Base-by-base conservation (phyloP, 2,888 invertebrate species). In the Thumatha senex region DNA sequence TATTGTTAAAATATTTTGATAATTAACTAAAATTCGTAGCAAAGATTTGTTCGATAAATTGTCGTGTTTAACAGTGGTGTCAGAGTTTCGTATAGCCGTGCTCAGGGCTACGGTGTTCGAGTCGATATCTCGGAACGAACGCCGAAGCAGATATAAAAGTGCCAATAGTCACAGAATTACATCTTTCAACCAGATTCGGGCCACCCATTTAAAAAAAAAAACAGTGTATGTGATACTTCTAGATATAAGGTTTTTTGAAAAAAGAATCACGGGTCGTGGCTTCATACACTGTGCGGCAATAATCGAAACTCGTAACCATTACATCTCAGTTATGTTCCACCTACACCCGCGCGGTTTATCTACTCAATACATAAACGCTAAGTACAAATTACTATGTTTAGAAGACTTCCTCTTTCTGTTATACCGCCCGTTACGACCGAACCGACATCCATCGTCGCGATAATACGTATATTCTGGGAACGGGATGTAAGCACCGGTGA, bases 81-180 rank as follows among this genome's bases (percentile, higher is more conserved):
- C 76, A 80, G 90, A 90, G 90, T 90, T 89, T 89, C 90, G 87
- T 79, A 82, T 72, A 86, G 89, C 90, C 90, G 90, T 91, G 90
- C 86, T 69, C 70, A 82, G 76, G 56, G 68, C 74, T 63, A 69
- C 51, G 66, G 63, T 69, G 65, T 24, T 5, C 62, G 66, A 58
- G 67, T 58, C 56, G 14, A 63, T 59, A 44, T 7, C 24, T 14
- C 48, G 56, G 43, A 61, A 63, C 56, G 60, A 53, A 51, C 60
- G 60, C 62, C 62, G 40, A 70, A 52, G 63, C 74, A 51, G 54
- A 67, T 59, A 70, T 77, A 80, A 86, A 87, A 80, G 90, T 89
- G 90, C 86, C 85, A 84, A 83, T 84, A 87, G 79, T 64, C 64
- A 64, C 72, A 78, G 68, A 54, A 71, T 74, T 42, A 60, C 66